Percentiles rank a stretch among this genome's conserved stretches.
phyloP scores from a whole-genome alignment of 2,888 invertebrate genomes.

The Volucella inanis region DNA sequence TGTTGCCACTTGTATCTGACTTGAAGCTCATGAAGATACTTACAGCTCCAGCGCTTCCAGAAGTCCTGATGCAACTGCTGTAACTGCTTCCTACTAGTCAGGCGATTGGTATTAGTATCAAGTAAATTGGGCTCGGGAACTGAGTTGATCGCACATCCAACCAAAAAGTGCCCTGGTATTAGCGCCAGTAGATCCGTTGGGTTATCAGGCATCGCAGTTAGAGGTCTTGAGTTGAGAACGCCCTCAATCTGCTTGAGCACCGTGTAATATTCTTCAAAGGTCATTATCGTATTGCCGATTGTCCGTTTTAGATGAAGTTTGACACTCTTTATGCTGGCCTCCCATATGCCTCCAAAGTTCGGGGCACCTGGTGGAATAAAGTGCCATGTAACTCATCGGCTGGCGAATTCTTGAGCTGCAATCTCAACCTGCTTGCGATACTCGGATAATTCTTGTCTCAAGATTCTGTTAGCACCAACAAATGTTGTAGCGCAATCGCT shows the following conservation, averaged over 20 bases:
- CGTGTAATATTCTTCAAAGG: conserved; percentile 27
- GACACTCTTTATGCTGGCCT: conserved; percentile 4
- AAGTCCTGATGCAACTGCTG: no score
- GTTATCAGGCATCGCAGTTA: conserved; percentile 15
- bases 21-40: conserved; percentile 49
- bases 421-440: no score
- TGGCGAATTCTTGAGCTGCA: background rate
- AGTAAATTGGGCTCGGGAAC: conserved; percentile 17
- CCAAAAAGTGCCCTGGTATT: conserved; percentile 11
- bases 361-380: conserved; percentile 1
- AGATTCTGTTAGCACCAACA: no score
- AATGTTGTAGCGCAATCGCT: conserved; percentile 32
- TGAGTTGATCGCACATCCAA: conserved; percentile 5
- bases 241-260: conserved; percentile 23
- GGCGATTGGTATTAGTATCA: conserved; percentile 14
- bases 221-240: conserved; percentile 16
- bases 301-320: conserved; percentile 12
- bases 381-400: conserved; percentile 16
- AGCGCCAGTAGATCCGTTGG: conserved; percentile 1
- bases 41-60: conserved; percentile 53
- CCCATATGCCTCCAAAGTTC: conserved; percentile 7
- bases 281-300: conserved; percentile 12
- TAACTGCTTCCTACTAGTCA: conserved; percentile 9
- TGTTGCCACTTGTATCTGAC: conserved; percentile 38
- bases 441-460: no score